Conservation (phyloP, 2,113 vertebrate species). For the Patagioenas fasciata region DNA sequence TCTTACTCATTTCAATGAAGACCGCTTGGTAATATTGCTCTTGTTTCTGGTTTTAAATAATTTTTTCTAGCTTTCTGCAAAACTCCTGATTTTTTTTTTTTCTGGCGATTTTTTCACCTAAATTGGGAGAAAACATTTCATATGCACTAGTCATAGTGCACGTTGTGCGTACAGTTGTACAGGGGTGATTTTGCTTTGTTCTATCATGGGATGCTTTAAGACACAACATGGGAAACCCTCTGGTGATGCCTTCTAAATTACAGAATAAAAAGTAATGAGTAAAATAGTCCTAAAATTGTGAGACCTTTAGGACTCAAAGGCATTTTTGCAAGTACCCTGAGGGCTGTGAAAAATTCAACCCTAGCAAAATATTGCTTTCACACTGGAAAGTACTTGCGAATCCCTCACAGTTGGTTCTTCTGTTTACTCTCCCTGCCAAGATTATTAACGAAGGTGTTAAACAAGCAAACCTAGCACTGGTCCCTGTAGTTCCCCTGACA, state of each 20-base stretch:
- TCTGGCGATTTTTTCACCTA: not conserved
- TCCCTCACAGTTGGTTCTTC: not conserved
- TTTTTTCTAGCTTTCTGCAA: not conserved
- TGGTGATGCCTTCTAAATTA: not conserved
- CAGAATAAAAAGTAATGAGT: not conserved
- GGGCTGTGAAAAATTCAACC: not conserved
- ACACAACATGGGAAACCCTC: not conserved
- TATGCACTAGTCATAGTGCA: not conserved
- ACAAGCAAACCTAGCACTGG: not conserved
- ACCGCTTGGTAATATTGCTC: not conserved
- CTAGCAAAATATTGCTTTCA: not conserved
- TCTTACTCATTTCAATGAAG: not conserved
- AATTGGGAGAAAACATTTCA: not conserved
- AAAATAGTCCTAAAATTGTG: not conserved
- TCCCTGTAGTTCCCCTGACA: not conserved
- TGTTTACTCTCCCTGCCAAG: constrained; percentile 24
- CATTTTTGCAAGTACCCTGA: not conserved
- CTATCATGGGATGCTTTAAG: not conserved
- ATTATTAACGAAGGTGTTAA: constrained; percentile 19
- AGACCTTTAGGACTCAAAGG: not conserved
- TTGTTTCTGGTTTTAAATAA: not conserved
- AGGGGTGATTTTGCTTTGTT: not conserved
- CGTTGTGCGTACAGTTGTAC: not conserved
- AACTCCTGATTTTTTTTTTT: not conserved
- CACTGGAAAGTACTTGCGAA: not conserved